Conservation (phyloP, 2,888 invertebrate species). For the Mesorhabditis spiculigera region DNA sequence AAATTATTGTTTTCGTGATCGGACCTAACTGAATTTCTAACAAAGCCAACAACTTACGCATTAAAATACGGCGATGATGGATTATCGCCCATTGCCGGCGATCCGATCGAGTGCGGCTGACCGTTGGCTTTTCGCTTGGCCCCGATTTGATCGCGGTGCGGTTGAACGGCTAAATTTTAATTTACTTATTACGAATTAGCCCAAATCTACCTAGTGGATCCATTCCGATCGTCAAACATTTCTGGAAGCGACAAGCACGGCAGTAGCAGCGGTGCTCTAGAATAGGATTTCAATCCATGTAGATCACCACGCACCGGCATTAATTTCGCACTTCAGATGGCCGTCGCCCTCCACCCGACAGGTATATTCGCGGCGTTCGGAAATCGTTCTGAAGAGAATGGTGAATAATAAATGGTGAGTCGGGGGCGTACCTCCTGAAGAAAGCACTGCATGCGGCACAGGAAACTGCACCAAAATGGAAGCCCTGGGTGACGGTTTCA, state of each 20-base stretch:
- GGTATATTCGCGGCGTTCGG: slow-evolving; percentile 15
- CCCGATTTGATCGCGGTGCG: slow-evolving; percentile 26
- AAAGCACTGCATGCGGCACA: slow-evolving; percentile 28
- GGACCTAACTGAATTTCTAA: neutral
- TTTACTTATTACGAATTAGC: neutral
- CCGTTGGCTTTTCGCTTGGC: slow-evolving; percentile 13
- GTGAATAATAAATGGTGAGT: neutral
- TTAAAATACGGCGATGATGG: neutral
- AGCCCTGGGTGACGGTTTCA: slow-evolving; percentile 23
- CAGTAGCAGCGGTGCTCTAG: slow-evolving; percentile 28
- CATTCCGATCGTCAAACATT: slow-evolving; percentile 25
- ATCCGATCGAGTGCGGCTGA: neutral
- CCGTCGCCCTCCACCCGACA: slow-evolving; percentile 14
- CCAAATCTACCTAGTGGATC: slow-evolving; percentile 19
- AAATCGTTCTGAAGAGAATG: slow-evolving; percentile 9
- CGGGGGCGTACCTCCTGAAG: slow-evolving; percentile 13
- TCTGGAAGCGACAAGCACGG: slow-evolving; percentile 25
- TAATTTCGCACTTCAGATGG: slow-evolving; percentile 17
- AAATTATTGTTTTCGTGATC: neutral
- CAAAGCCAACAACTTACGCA: neutral
- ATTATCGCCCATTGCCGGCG: neutral
- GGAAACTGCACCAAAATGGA: slow-evolving; percentile 26
- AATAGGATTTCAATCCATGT: neutral
- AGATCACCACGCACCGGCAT: slow-evolving; percentile 11
- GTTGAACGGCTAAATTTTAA: slow-evolving; percentile 22